These are phyloP conservation scores for Saxidomus purpurata DNA, from an alignment of 1,140 invertebrate genomes.

Conservation along the genomic window DNA sequence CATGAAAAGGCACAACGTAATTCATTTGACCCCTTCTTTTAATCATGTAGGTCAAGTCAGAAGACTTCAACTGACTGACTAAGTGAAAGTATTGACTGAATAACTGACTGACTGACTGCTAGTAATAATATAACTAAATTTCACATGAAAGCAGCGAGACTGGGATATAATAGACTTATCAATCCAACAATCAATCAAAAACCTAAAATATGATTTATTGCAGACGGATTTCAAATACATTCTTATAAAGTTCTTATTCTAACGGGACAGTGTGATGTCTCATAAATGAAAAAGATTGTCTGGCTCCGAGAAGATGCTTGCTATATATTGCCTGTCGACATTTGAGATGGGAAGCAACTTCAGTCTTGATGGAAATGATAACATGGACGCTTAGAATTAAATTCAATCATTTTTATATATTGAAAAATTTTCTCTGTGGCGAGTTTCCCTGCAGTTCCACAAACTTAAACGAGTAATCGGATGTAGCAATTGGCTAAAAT, in stretches of 20 bases:
- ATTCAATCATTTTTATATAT: not conserved
- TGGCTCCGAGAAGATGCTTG: not conserved
- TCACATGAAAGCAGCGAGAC: not conserved
- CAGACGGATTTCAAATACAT: not conserved
- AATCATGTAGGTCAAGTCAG: too few species aligned
- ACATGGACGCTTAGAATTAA: not conserved
- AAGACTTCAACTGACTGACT: too few species aligned
- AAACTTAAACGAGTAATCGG: too few species aligned
- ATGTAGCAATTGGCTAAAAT: too few species aligned
- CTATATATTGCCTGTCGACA: not conserved
- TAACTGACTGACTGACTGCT: too few species aligned
- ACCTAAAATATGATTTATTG: not conserved
- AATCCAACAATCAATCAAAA: not conserved
- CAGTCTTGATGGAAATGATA: not conserved
- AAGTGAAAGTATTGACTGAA: too few species aligned
- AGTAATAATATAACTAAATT: too few species aligned
- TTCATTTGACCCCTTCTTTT: too few species aligned
- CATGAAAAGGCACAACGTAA: too few species aligned
- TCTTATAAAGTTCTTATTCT: conserved; percentile 18
- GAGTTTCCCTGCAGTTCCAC: not conserved
- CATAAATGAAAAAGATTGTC: conserved; percentile 11
- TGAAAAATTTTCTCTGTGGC: too few species aligned
- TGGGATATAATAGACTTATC: not conserved
- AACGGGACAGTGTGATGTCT: not conserved
- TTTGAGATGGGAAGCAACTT: not conserved